phyloP scores from a whole-genome alignment of 2,113 vertebrate genomes.

The Psilopogon haemacephalus region DNA sequence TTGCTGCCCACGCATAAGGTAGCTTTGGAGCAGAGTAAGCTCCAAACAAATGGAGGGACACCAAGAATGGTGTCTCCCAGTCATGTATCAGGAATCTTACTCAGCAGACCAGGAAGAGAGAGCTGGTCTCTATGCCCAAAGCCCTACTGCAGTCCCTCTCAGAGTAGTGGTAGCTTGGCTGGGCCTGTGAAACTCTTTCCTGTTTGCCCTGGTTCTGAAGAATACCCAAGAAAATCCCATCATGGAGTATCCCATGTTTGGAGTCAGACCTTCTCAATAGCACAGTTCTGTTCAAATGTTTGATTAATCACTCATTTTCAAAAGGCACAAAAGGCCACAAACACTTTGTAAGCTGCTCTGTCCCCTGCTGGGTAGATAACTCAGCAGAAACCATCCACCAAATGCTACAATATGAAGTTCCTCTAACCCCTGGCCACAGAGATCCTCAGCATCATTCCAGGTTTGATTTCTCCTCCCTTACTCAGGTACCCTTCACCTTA shows the following conservation, averaged over 20 bases:
- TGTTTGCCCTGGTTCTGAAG: background rate
- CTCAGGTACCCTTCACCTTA: background rate
- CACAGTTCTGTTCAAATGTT: background rate
- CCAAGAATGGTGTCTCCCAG: rapidly evolving
- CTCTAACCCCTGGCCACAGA: background rate
- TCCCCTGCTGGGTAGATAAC: background rate
- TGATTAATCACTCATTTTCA: background rate
- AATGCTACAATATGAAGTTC: background rate
- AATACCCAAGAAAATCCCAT: background rate
- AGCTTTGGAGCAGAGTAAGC: background rate
- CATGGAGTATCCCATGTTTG: background rate
- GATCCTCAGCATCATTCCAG: background rate
- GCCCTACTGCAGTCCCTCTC: too few relatives aligned
- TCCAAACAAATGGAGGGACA: background rate
- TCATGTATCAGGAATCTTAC: rapidly evolving
- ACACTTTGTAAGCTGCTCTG: background rate
- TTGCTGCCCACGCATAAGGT: rapidly evolving
- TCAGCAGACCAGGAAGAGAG: background rate
- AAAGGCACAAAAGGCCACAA: background rate
- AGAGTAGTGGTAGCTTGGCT: background rate
- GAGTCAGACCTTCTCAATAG: background rate
- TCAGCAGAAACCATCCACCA: rapidly evolving
- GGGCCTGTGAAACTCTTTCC: background rate
- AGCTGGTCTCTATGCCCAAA: rapidly evolving
- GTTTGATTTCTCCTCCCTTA: background rate